Evolutionary conservation across 2,888 invertebrate genomes (phyloP), one percentile per base, ranked within the genome.

Genomic region (Macrophya alboannulata): DNA sequence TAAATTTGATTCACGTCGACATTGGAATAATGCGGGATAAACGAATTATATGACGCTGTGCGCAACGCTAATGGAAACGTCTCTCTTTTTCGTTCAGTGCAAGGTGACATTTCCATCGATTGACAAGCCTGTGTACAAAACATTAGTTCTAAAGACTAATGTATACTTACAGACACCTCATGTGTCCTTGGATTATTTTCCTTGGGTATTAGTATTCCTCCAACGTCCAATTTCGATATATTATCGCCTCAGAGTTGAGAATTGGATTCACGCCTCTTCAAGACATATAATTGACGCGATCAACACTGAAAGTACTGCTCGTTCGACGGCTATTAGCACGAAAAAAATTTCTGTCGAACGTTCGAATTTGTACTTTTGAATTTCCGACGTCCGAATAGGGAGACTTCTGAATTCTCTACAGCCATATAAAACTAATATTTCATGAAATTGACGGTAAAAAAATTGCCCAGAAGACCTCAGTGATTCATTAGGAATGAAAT

Each of bases 201-300:
- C 37, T 55, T 77, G n/a, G 31, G 31, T 0, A 77, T 77, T 77
- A 77, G 77, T 77, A 77, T 37, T 25, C 12, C n/a, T 17, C n/a
- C 17, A 31, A 77, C 77, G 77, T 55, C 25, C 37, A 31, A 68
- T 68, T 68, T 37, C 1, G 12, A 68, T 5, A 37, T 45, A 48
- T 74, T 43, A 48, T 45, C 45, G 21, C 45, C 21, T 72, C 8
- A 21, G 17, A 45, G 10, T 21, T 25, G 74, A n/a, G n/a, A 74
- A 74, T 74, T 74, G 21, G 45, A 25, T 74, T 74, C 21, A 5
- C 74, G 25, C 74, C 72, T 43, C 43, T 45, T 45, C 74, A 74
- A 45, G 10, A 72, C 40, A 4, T 10, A 21, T 74, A 43, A 74
- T 74, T 45, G 45, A 31, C 25, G 31, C 31, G 68, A 74, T 74